Base-by-base conservation (phyloP, 2,888 invertebrate species). In the Germaria angustata region DNA sequence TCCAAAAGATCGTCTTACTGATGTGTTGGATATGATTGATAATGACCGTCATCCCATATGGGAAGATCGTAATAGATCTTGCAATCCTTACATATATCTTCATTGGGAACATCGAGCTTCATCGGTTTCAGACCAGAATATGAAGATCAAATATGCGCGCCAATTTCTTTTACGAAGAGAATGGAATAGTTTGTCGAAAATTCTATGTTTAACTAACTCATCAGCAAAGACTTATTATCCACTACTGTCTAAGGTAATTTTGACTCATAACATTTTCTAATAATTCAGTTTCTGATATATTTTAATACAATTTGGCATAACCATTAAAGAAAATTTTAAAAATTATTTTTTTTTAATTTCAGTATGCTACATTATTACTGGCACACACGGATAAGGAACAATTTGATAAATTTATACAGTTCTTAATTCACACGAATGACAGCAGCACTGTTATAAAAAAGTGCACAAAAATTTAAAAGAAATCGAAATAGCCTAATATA, bases 151-250 rank as follows among this genome's bases (percentile, higher is more conserved):
- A 55, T 84, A 86, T 34, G 86, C 87, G 1, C 84, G 87, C 4
- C 84, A 75, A 53, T 88, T 84, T 39, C 46, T 88, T 20, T 55
- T 88, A 39, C 80, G 80, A 5, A 69, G 87, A 41, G 87, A 88
- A 65, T 86, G 86, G 85, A 39, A 76, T 34, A 87, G 80, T 68
- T 81, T 88, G 61, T 84, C 85, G 0, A 87, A 86, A 66, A 51
- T 86, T 5, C 24, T 88, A 6, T 79, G 86, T 11, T 77, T 86
- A 61, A 32, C 81, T 11, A 51, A 66, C 72, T 51, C n/a, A 49
- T 9, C 24, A 9, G 20, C 13, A 13, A 68, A 11, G 9, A 77
- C 72, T 2, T 65, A 57, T 69, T 86, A 79, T 82, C 86, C 86
- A 1, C 53, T 87, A 34, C 85, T 86, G 28, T 46, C 81, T 6